Percentiles rank a stretch among this genome's conserved stretches.
These are phyloP conservation scores for Echinarachnius parma DNA, from an alignment of 53 echinoderm and acorn worm genomes.

Conservation along the genomic window DNA sequence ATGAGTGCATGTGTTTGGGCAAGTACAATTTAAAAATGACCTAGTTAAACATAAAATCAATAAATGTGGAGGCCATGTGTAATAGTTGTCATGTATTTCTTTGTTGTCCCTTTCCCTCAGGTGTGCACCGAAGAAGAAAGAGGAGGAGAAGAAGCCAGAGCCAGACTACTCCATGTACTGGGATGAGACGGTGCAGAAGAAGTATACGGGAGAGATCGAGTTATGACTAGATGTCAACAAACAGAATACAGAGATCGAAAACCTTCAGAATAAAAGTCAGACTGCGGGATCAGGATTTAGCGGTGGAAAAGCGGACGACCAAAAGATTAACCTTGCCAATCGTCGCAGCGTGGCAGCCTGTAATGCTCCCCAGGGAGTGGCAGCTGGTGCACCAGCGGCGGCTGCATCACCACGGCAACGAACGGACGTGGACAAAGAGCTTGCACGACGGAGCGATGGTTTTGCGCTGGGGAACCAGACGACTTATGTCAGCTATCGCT, in stretches of 20 bases:
- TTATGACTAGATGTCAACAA: constrained; percentile 70
- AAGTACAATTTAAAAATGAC: not conserved
- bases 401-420: constrained; percentile 2
- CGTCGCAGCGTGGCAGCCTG: constrained; percentile 17
- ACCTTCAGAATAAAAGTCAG: not conserved
- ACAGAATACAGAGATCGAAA: constrained; percentile 40
- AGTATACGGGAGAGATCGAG: constrained; percentile 94
- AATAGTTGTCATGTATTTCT: not conserved
- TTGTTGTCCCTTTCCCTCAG: constrained; percentile 46
- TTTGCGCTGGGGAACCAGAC: constrained; percentile 22
- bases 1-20: too few species aligned
- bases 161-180: constrained; percentile 79
- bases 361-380: not conserved
- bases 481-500: constrained; percentile 33
- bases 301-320: not conserved
- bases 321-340: too few species aligned
- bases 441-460: constrained; percentile 27
- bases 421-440: constrained; percentile 24
- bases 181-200: constrained; percentile 94
- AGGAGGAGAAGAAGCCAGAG: constrained; percentile 66
- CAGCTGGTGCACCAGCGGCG: not conserved
- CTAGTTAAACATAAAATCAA: constrained; percentile 14
- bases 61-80: not conserved
- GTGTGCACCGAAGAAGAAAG: constrained; percentile 66
- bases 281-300: not conserved